Evolutionary conservation across 2,113 vertebrate genomes (phyloP).

Genomic region (Sturnus vulgaris): DNA sequence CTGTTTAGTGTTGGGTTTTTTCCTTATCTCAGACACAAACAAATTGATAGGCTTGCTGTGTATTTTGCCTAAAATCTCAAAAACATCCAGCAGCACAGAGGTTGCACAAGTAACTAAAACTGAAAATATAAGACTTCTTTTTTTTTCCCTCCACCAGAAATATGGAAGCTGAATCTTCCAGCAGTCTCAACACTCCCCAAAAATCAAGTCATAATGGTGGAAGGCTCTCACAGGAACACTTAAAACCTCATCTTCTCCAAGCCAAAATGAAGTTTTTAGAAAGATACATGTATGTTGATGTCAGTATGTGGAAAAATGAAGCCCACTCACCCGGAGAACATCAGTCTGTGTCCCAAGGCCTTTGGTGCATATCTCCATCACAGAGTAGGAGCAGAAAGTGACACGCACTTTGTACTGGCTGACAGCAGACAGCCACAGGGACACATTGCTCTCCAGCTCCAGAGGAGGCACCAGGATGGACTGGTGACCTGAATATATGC

Average conservation of each 20-base stretch:
- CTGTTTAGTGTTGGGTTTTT: neutral
- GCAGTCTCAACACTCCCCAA: neutral
- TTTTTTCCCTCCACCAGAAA: neutral
- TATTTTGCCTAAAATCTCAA: neutral
- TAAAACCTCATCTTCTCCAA: neutral
- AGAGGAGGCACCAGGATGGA: slow-evolving; percentile 93
- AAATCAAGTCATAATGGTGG: neutral
- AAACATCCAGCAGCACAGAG: neutral
- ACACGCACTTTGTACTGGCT: slow-evolving; percentile 94
- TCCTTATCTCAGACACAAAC: neutral
- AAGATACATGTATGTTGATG: accelerated
- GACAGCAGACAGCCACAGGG: slow-evolving; percentile 91
- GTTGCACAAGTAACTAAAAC: neutral
- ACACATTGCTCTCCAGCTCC: slow-evolving; percentile 91
- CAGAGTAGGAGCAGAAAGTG: slow-evolving; percentile 95
- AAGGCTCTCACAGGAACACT: neutral
- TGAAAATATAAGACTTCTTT: neutral
- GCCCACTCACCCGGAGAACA: slow-evolving; percentile 80
- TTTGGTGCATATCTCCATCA: slow-evolving; percentile 98
- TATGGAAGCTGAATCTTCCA: neutral
- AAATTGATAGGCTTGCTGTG: neutral
- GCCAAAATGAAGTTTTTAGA: neutral
- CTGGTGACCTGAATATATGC: slow-evolving; percentile 89
- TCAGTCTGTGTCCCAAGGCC: slow-evolving; percentile 90
- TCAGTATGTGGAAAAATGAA: neutral